Conservation (phyloP, 2,888 invertebrate genomes). For the Andrena chrysosceles region DNA sequence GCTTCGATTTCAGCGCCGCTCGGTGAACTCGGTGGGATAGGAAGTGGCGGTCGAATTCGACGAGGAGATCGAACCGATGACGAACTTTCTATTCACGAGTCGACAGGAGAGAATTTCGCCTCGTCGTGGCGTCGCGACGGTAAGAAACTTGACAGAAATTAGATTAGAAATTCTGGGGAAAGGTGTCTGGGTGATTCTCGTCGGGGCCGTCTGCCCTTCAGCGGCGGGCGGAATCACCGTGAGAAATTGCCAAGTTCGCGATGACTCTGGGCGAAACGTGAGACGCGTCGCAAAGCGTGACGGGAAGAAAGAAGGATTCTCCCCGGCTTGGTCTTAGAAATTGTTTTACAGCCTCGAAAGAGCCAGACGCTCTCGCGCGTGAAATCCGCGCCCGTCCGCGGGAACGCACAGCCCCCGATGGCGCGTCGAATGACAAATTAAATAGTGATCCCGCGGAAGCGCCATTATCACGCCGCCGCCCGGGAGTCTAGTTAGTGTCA, state of each 20-base stretch:
- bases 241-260: slow-evolving; percentile 55
- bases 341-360: slow-evolving; percentile 29
- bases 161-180: slow-evolving; percentile 69
- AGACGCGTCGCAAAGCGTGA: slow-evolving; percentile 42
- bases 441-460: slow-evolving; percentile 29
- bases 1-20: background rate
- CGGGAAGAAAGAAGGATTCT: background rate
- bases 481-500: slow-evolving; percentile 49
- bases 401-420: background rate
- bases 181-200: slow-evolving; percentile 63
- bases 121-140: slow-evolving; percentile 26
- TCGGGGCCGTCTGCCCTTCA: slow-evolving; percentile 57
- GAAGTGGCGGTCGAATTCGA: background rate
- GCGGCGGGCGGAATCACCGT: slow-evolving; percentile 48
- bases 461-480: slow-evolving; percentile 14
- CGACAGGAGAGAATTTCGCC: slow-evolving; percentile 10
- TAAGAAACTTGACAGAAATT: slow-evolving; percentile 69
- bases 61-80: slow-evolving; percentile 24
- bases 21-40: background rate
- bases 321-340: slow-evolving; percentile 11
- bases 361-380: background rate
- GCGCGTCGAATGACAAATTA: slow-evolving; percentile 30
- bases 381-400: background rate
- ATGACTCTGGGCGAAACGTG: slow-evolving; percentile 46
- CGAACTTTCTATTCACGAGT: slow-evolving; percentile 60